Evolutionary conservation across 92 coral and sea anemone species (phyloP), one percentile per base, ranked within the genome.

Genomic region (Metridium senile): DNA sequence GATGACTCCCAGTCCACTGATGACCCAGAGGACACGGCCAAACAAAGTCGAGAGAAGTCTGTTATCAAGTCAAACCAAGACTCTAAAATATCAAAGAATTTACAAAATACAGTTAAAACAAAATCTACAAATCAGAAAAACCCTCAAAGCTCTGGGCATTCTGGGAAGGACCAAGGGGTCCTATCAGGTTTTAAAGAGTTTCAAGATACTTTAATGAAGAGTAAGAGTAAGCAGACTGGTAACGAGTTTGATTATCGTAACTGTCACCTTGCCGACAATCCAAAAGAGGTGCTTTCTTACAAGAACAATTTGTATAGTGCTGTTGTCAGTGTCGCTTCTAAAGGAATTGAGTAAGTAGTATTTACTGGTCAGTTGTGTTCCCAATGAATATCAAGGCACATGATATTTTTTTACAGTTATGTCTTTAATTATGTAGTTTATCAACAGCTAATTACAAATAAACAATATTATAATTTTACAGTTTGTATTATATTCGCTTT

Each of bases 321-420:
- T 11, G 90, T 93, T 84, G 68, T 86, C 13, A 85, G 89, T 28
- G 47, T 88, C 68, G 91, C 79, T 30, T 66, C 90, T n/a, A 91
- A 85, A 69, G 87, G 87, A 22, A 77, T 91, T 29, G 89, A 91
- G 97, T 91, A 85, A 91, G 97, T 88, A 74, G 35, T 13, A 26
- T 20, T 62, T 62, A 26, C 63, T 62, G 33, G 39, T 31, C 68
- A 62, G 68, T 26, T 9, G 33, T 57, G 63, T 57, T 20, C 18
- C 18, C 63, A 57, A 8, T 20, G 7, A 26, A 3, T n/a, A n/a
- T n/a, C n/a, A n/a, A n/a, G n/a, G n/a, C n/a, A n/a, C n/a, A n/a
- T n/a, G n/a, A n/a, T n/a, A n/a, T n/a, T n/a, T n/a, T n/a, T n/a
- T n/a, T n/a, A n/a, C n/a, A n/a, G n/a, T n/a, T n/a, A n/a, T n/a